These are phyloP conservation scores for Hippocampus mohnikei DNA, from an alignment of 2,113 vertebrate genomes.

Conservation along the genomic window DNA sequence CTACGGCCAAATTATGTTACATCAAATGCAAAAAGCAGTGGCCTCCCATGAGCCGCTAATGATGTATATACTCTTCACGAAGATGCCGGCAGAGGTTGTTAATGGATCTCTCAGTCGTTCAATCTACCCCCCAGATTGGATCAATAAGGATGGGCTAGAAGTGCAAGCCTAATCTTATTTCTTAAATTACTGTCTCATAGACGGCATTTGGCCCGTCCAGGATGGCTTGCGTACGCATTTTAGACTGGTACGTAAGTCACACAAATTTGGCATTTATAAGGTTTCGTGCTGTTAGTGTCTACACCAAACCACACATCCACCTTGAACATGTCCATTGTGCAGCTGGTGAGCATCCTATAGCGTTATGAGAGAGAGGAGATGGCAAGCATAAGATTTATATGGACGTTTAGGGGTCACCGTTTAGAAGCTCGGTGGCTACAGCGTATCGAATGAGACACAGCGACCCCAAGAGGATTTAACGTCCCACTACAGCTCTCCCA, in stretches of 20 bases:
- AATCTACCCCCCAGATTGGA: slow-evolving; percentile 30
- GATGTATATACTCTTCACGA: slow-evolving; percentile 8
- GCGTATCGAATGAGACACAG: slow-evolving; percentile 39
- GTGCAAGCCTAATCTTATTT: slow-evolving; percentile 49
- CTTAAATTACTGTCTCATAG: slow-evolving; percentile 30
- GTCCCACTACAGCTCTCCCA: slow-evolving; percentile 17
- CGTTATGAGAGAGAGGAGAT: slow-evolving; percentile 33
- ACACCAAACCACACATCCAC: slow-evolving; percentile 12
- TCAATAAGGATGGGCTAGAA: slow-evolving; percentile 60
- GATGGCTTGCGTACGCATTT: slow-evolving; percentile 13
- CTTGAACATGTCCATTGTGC: slow-evolving; percentile 32
- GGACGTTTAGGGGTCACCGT: slow-evolving; percentile 50
- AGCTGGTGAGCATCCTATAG: slow-evolving; percentile 29
- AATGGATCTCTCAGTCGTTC: not conserved
- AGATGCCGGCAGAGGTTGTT: not conserved
- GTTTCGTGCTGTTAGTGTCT: not conserved
- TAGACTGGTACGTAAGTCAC: not conserved
- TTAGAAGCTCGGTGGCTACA: slow-evolving; percentile 34
- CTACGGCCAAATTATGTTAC: slow-evolving; percentile 19
- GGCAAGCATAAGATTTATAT: slow-evolving; percentile 51
- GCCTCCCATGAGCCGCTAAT: slow-evolving; percentile 8
- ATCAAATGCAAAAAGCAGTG: slow-evolving; percentile 5
- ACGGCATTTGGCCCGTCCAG: slow-evolving; percentile 10
- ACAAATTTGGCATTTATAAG: not conserved
- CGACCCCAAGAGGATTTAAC: slow-evolving; percentile 26